Base-by-base conservation (phyloP, 2,113 vertebrate genomes). In the Scopus umbretta region DNA sequence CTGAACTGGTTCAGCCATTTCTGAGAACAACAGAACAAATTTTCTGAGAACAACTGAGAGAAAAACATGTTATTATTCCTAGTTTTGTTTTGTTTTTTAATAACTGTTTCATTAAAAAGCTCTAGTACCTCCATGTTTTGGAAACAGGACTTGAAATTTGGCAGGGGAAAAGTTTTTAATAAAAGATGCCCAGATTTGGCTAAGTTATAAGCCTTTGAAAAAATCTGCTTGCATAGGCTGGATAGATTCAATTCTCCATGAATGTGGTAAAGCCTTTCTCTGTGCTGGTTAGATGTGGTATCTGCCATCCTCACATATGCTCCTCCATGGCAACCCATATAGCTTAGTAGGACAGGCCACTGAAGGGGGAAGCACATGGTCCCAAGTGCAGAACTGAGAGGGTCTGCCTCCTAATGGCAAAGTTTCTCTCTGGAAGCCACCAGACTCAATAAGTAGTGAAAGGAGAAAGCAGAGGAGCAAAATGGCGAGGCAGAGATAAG, bases 11-110 rank as follows among this genome's bases (percentile, higher is more conserved):
- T 94, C 95, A 89, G 94, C 95, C 94, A 78, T 94, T 97, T 97
- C 96, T 95, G 86, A 96, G 96, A 97, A 97, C 94, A 96, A 97
- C 95, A 97, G 94, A 84, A 71, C 43, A 94, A 95, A 52, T 84
- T 68, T 97, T 97, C 95, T 95, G 91, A 96, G 95, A 96, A 97
- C 86, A 93, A 94, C 73, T 85, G 73, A 85, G 83, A 88, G 86
- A 67, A 95, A 96, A 96, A 94, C 80, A 91, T 80, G 52, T 87
- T 94, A 65, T 94, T 94, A 93, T 58, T 95, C 47, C 65, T 80
- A 56, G 79, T 81, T 93, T 92, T 91, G 45, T 52, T 88, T 89
- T 62, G 14, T 5, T 67, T 88, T 95, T 96, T n/a, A 96, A 95
- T 93, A 97, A 89, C 65, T 71, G 47, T 52, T 94, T 89, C 73